Percentiles rank a stretch among this genome's conserved stretches.
Evolutionary conservation across 2,797 vertebrate genomes (phyloP).

Genomic region (Melanitta fusca): DNA sequence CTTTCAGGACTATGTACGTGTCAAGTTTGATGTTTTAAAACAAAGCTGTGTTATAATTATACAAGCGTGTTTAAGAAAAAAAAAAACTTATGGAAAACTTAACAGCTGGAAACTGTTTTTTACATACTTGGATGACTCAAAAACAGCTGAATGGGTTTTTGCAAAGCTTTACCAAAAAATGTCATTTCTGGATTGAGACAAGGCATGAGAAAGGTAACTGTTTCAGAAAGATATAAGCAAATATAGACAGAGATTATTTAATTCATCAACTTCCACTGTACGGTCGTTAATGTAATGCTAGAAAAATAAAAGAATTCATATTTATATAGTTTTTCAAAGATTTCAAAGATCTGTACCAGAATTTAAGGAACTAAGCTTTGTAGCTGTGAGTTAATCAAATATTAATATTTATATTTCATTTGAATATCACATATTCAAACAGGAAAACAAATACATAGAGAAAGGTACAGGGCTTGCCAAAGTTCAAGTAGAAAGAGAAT

Average conservation of each 20-base stretch:
- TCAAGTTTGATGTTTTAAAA: constrained; percentile 83
- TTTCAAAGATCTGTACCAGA: constrained; percentile 24
- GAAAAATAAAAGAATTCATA: constrained; percentile 29
- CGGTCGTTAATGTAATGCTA: neutral
- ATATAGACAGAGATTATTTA: constrained; percentile 63
- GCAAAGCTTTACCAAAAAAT: constrained; percentile 74
- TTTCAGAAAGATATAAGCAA: constrained; percentile 56
- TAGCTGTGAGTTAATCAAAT: constrained; percentile 38
- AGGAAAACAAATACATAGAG: constrained; percentile 41
- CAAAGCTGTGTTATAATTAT: constrained; percentile 82
- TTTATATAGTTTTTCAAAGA: constrained; percentile 37
- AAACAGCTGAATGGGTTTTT: constrained; percentile 77
- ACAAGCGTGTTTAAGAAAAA: constrained; percentile 70
- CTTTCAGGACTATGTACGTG: constrained; percentile 77
- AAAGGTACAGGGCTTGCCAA: neutral
- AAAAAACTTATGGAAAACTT: constrained; percentile 82
- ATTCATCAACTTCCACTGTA: constrained; percentile 10
- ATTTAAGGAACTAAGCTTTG: constrained; percentile 34
- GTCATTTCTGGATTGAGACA: constrained; percentile 79
- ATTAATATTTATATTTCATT: constrained; percentile 46
- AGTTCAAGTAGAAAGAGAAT: neutral
- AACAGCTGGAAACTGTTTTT: constrained; percentile 84
- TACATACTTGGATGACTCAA: constrained; percentile 81
- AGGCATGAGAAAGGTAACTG: constrained; percentile 74
- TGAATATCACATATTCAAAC: neutral